Evolutionary conservation across 2,888 invertebrate species (phyloP), one percentile per base, ranked within the genome.

Genomic region (Nomada ferruginata): DNA sequence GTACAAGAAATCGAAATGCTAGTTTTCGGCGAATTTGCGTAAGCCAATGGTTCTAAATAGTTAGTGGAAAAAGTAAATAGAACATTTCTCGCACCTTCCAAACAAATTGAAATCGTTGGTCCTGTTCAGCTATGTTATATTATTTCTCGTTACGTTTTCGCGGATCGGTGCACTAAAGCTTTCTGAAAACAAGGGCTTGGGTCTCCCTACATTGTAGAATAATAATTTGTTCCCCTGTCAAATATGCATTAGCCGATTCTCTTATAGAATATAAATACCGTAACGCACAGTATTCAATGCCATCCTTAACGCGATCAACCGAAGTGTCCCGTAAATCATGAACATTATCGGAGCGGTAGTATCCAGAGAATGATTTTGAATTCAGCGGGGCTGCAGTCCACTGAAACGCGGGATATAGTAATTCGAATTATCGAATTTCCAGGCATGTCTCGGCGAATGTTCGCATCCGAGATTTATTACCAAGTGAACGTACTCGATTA

Each of bases 361-460:
- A 7, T n/a, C 42, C 63, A 4, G 44, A 9, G 18, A n/a, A 52
- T 23, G 42, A 55, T 55, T 50, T 44, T 13, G 18, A 60, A 60
- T 36, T 73, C 76, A 60, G 42, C 65, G 29, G 59, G 65, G 59
- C 36, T 65, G 26, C 23, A 42, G 47, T 44, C 10, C 26, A 10
- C n/a, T 18, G 53, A 55, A 36, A 68, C 55, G 52, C 68, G 55
- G 20, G 36, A 36, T 18, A 23, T 44, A 44, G 52, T n/a, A 26
- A 26, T 47, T 74, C 47, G 65, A 66, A 77, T 73, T 52, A 53
- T 74, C 60, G 65, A 74, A 47, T 74, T 52, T 23, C 44, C 59
- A 60, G 23, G 52, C 70, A 52, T 69, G 73, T 52, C 65, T 60
- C 52, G 23, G 66, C 60, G 60, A 65, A 60, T 23, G 42, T 60